Evolutionary conservation across 2,797 vertebrate species (phyloP).

Genomic region (Pangasius sanitwongsei): DNA sequence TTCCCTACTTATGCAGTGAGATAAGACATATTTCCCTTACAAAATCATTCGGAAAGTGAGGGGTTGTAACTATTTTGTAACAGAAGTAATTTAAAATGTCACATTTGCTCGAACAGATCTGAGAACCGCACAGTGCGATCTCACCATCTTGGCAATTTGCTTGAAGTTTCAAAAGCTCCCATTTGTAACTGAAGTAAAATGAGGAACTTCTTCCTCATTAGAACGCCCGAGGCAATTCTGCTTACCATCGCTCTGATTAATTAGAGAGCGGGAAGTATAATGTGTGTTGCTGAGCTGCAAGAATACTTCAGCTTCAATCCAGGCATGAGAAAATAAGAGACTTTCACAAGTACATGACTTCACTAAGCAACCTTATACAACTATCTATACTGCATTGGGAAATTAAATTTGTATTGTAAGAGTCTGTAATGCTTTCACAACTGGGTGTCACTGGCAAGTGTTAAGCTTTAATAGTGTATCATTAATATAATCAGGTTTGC

Average conservation of each 20-base stretch:
- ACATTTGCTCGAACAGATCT: neutral
- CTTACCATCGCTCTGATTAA: constrained; percentile 31
- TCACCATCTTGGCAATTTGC: constrained; percentile 2
- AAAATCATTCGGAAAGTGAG: neutral
- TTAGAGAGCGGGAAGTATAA: constrained; percentile 21
- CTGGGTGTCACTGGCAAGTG: neutral
- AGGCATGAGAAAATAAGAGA: neutral
- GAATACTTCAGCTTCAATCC: constrained; percentile 14
- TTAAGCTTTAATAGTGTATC: neutral
- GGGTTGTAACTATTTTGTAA: constrained; percentile 20
- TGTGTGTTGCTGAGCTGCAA: constrained; percentile 13
- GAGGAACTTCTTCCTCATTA: constrained; percentile 27
- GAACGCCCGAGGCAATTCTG: constrained; percentile 27
- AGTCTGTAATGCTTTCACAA: neutral
- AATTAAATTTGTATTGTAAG: neutral
- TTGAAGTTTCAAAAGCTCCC: constrained; percentile 2
- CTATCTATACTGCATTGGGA: neutral
- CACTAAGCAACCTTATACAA: neutral
- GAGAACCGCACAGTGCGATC: neutral
- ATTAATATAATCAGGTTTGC: neutral
- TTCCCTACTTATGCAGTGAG: neutral
- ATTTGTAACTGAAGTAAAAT: constrained; percentile 32
- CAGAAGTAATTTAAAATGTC: constrained; percentile 11
- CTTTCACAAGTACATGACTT: neutral
- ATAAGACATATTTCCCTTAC: neutral